Evolutionary conservation across 2,797 vertebrate species (phyloP).

Genomic region (Malurus leucopterus): DNA sequence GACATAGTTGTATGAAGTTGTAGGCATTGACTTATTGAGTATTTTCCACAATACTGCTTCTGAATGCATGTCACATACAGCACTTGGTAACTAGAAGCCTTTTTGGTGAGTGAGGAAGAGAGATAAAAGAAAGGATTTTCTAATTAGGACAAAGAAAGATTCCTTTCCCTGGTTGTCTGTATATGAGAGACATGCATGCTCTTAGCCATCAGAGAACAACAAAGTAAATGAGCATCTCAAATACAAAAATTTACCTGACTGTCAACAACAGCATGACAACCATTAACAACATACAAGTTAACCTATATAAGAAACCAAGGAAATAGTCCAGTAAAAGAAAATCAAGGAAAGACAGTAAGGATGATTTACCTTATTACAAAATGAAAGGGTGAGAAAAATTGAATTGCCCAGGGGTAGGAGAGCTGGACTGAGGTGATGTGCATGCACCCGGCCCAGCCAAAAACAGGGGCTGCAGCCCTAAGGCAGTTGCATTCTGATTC

Average conservation of each 20-base stretch:
- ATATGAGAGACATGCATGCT: not conserved
- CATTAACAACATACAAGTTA: not conserved
- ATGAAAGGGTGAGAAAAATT: not conserved
- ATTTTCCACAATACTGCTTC: not conserved
- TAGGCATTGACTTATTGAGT: not conserved
- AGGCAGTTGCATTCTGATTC: not conserved
- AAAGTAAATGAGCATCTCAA: not conserved
- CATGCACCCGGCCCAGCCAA: not conserved
- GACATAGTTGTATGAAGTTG: not conserved
- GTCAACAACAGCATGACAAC: not conserved
- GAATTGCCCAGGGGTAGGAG: not conserved
- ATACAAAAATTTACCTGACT: not conserved
- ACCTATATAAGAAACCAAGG: not conserved
- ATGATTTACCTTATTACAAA: not conserved
- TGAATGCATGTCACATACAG: not conserved
- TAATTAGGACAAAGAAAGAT: not conserved
- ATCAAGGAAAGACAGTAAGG: not conserved
- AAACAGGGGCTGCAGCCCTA: not conserved
- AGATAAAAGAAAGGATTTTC: not conserved
- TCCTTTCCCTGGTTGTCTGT: not conserved
- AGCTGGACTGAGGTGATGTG: not conserved
- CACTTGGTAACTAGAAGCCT: not conserved
- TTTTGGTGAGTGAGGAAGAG: rapidly evolving
- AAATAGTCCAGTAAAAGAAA: not conserved
- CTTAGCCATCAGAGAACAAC: not conserved